Percentiles rank a stretch among this genome's conserved stretches.
Evolutionary conservation across 2,888 invertebrate genomes (phyloP).

Genomic region (Automeris io): DNA sequence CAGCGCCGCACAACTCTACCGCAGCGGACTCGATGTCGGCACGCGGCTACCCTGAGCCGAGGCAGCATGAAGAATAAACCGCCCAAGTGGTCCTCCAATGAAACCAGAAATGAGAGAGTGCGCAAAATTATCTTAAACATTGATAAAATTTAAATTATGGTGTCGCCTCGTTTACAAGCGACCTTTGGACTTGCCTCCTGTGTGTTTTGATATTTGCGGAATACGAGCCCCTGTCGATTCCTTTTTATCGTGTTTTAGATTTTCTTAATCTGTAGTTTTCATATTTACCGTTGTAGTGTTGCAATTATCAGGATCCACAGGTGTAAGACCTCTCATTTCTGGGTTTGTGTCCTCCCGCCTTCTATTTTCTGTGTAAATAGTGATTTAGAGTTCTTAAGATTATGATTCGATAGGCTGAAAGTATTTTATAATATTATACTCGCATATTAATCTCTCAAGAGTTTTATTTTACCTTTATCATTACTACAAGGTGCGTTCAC

Average conservation of each 20-base stretch:
- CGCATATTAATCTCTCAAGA: slow-evolving; percentile 44
- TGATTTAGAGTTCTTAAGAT: slow-evolving; percentile 64
- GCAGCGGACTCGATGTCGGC: slow-evolving; percentile 41
- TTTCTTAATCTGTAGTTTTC: too few species aligned
- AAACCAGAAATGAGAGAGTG: slow-evolving; percentile 22
- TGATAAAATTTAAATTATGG: slow-evolving; percentile 10
- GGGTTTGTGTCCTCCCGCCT: slow-evolving; percentile 50
- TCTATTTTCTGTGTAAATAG: slow-evolving; percentile 65
- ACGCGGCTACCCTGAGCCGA: slow-evolving; percentile 43
- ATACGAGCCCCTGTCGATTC: not conserved
- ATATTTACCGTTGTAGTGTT: slow-evolving; percentile 16
- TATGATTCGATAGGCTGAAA: slow-evolving; percentile 71
- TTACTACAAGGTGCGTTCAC: too few species aligned
- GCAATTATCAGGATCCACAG: slow-evolving; percentile 21
- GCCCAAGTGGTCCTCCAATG: slow-evolving; percentile 3
- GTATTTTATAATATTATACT: slow-evolving; percentile 75
- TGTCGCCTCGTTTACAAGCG: slow-evolving; percentile 1
- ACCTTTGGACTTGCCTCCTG: not conserved
- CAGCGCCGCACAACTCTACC: slow-evolving; percentile 45
- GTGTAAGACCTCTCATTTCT: slow-evolving; percentile 34
- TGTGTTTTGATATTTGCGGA: not conserved
- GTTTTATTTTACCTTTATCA: slow-evolving; percentile 27
- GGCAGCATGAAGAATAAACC: slow-evolving; percentile 44
- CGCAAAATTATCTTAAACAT: slow-evolving; percentile 14
- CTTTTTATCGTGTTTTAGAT: not conserved